Evolutionary conservation across 2,113 vertebrate genomes (phyloP), one percentile per base, ranked within the genome.

Genomic region (Quiscalus mexicanus): DNA sequence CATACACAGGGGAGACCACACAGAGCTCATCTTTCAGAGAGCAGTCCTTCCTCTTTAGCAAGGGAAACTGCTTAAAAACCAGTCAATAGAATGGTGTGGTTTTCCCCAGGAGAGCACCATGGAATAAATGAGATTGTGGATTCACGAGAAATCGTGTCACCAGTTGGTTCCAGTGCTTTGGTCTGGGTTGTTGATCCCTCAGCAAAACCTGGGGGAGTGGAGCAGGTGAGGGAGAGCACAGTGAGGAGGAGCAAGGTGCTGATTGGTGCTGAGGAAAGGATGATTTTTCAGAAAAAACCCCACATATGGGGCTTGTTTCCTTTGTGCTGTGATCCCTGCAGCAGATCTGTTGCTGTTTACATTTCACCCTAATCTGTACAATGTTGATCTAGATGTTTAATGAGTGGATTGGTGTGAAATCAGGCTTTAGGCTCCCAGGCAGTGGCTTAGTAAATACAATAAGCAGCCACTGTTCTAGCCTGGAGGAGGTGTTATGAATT

Each of bases 371-470:
- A 42, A 94, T 96, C 83, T 89, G 44, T 73, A 74, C 84, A 52
- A 41, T 20, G 82, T 95, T 95, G 85, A 94, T 96, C 89, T 95
- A 84, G 78, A 90, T 95, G 73, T 95, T 97, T 97, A 97, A 95
- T 93, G 90, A 97, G 74, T 85, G 68, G 85, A 64, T 91, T 83
- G 90, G 81, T 95, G 47, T 96, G 93, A 95, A 97, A 97, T 94
- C 94, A 92, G 89, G 62, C 94, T 96, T 71, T 81, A 21, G 81
- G 92, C 88, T 97, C 28, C 35, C n/a, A 94, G 64, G 41, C 59
- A 91, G 68, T 70, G 70, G 84, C 92, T 96, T 83, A 83, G 87
- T 86, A 97, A 97, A 95, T 93, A 97, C 87, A 96, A 95, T 96
- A 96, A 96, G 53, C 91, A 95, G 52, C 39, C 39, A 2, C 58